Base-by-base conservation (phyloP, 2,113 vertebrate genomes). In the Labeo catla region DNA sequence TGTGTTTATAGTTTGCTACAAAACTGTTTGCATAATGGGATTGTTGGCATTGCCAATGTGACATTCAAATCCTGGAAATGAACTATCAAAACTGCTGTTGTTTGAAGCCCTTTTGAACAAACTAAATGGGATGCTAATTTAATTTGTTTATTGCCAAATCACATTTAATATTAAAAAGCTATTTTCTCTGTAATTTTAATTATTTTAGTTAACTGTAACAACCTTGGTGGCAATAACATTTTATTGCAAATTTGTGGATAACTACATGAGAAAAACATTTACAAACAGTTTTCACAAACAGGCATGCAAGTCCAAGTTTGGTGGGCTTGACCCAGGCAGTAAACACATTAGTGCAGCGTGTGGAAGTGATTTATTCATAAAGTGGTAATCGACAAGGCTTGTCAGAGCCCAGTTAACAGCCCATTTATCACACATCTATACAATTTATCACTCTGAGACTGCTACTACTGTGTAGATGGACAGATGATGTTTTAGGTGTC, bases 341-440 rank as follows among this genome's bases (percentile, higher is more conserved):
- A 86, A 92, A 91, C 87, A 90, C 90, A 89, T 86, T 89, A 90
- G 87, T 88, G 15, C 2, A 36, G 80, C 76, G 84, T 90, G 72
- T 88, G 72, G 59, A 83, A 89, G 82, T 91, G 93, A 91, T 93
- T 94, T 93, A 93, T 93, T 93, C 92, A 93, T 90, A 89, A 92
- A 90, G 87, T 83, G 87, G 74, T 93, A 94, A 94, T 92, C 81
- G 91, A 94, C 28, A 89, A 93, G 92, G 47, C 86, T 90, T 88
- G 94, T 92, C 93, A 91, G 88, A 84, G 52, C 49, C 76, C 54
- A 39, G 88, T 92, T 91, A 87, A 91, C 91, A 86, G 87, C 86
- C 90, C 84, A 94, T 95, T 92, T 90, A 92, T 95, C 93, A 93
- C 91, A 74, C 86, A 74, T 39, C 65, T 12, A 45, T 91, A 93